Evolutionary conservation across 2,888 invertebrate genomes (phyloP), one percentile per base, ranked within the genome.

Genomic region (Drosophila antonietae): DNA sequence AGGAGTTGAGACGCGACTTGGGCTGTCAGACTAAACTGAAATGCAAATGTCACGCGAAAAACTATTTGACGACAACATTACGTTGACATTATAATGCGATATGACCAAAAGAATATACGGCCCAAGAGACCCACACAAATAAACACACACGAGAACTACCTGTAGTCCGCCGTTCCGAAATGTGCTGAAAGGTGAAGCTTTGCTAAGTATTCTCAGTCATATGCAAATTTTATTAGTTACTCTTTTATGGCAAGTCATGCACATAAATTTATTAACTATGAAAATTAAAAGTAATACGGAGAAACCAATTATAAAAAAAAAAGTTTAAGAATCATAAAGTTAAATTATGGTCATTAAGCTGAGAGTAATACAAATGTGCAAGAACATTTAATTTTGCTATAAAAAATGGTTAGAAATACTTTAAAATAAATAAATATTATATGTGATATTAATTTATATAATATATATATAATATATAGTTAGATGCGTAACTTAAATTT

Each of bases 41-140:
- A 91, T 87, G 80, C 83, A 84, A 89, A 90, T 82, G 84, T 83
- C 92, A 91, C 92, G 92, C 91, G 85, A 91, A 90, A 90, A 91
- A 90, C 87, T 83, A 90, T 91, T 91, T 89, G 84, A 91, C 80
- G 89, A 86, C 76, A 85, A 85, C 82, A 87, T 83, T 85, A 84
- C 88, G 83, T 78, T 83, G 84, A 89, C 83, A 89, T 88, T 88
- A 84, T 87, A 88, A 88, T 85, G 57, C 68, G 61, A 81, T 84
- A 79, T 87, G 88, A 61, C 70, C 76, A 75, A 64, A 69, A 64
- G 68, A 55, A 65, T 67, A 64, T 47, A 9, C 14, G 49, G 37
- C 64, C 81, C 73, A 64, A 41, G 77, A 67, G 77, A 71, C 78
- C 49, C 60, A 43, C 15, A 8, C 55, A 47, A 37, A 47, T 39